Evolutionary conservation across 2,888 invertebrate genomes (phyloP), one percentile per base, ranked within the genome.

Genomic region (Alsophila aescularia): DNA sequence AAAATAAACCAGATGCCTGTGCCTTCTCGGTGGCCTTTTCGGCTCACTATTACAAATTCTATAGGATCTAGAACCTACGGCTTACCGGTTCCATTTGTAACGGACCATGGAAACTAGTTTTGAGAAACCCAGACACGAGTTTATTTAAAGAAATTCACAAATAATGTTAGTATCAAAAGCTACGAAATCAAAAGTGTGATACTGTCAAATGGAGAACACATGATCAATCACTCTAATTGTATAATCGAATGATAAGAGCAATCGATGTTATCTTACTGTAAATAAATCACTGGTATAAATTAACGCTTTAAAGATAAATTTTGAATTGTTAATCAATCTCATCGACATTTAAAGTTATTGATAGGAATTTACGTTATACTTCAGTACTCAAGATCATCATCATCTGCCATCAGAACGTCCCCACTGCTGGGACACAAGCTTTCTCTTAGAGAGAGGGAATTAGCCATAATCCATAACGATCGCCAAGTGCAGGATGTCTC

Each of bases 251-350:
- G 67, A 77, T 74, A 73, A 67, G 42, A 45, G 37, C 64, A 68
- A 72, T 77, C 44, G 59, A 55, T 63, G 51, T 64, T 77, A 79
- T 80, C 81, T 21, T 41, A 52, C 37, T 40, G 39, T 48, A 58
- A 60, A 58, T 39, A 55, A 65, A 76, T 75, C 74, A 64, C 62
- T 47, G 31, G 8, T 35, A 16, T 24, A 32, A 12, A 39, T 39
- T 40, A 16, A 2, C 2, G 7, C 27, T 27, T 27, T 6, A 29
- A 10, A 8, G 8, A 29, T 29, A 8, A 29, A 10, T 3, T 29
- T 29, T n/a, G 10, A 9, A 10, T 29, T 29, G 29, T 8, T 2
- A 29, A 8, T 3, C 2, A n/a, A 29, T 29, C 10, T n/a, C 9
- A 29, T 29, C 29, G 8, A 24, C 24, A 24, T 7, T n/a, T n/a